These are phyloP conservation scores for Trissoscelio sp. DNA, from an alignment of 2,888 invertebrate species.

Conservation along the genomic window DNA sequence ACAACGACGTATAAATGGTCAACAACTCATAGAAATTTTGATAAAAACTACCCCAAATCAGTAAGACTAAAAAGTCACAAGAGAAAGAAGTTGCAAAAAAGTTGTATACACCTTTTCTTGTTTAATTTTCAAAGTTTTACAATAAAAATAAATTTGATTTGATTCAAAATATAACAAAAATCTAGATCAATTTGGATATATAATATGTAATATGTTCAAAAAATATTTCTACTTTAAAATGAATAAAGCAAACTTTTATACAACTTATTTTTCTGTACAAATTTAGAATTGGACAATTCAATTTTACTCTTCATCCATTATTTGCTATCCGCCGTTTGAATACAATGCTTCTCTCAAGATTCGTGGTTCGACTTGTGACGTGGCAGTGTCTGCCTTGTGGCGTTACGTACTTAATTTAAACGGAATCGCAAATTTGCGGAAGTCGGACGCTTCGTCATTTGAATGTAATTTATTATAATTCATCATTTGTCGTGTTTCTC, in stretches of 20 bases:
- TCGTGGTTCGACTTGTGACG: constrained; percentile 77
- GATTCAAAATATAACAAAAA: too few species aligned
- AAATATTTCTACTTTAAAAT: too few species aligned
- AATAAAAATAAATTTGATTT: neutral
- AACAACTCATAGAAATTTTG: constrained; percentile 58
- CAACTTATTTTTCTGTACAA: constrained; percentile 2
- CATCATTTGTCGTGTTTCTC: constrained; percentile 35
- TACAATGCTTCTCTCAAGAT: too few species aligned
- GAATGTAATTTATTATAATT: constrained; percentile 16
- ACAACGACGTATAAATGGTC: constrained; percentile 47
- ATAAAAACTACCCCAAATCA: constrained; percentile 32
- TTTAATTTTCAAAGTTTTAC: neutral
- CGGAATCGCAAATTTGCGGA: constrained; percentile 57
- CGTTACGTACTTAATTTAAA: constrained; percentile 76
- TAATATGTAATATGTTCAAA: neutral
- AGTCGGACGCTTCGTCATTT: constrained; percentile 57
- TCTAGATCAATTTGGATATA: neutral
- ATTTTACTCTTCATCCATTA: neutral
- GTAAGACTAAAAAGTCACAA: neutral
- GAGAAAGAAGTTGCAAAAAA: constrained; percentile 3
- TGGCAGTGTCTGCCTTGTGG: constrained; percentile 82
- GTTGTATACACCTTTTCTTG: neutral
- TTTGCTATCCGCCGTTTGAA: too few species aligned
- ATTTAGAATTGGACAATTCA: constrained; percentile 1
- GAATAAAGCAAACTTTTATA: neutral